Percentiles rank a stretch among this genome's conserved stretches.
Evolutionary conservation across 53 echinoderm and acorn worm genomes (phyloP).

Genomic region (Echinometra lucunter): DNA sequence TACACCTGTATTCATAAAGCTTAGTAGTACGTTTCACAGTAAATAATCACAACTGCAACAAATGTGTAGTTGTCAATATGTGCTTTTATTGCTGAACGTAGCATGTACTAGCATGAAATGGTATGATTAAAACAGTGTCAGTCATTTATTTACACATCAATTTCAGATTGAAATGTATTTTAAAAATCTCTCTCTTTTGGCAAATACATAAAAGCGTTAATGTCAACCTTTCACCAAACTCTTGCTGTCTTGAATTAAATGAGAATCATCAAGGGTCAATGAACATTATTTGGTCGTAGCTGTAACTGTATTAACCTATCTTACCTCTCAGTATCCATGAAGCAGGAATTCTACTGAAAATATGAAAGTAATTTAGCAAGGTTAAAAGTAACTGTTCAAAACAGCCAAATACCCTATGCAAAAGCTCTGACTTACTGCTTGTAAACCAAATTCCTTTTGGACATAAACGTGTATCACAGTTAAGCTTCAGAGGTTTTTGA

Average conservation of each 20-base stretch:
- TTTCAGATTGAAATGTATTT: constrained; percentile 52
- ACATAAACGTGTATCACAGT: background rate
- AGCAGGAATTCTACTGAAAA: background rate
- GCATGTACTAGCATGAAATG: constrained; percentile 68
- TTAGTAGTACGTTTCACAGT: background rate
- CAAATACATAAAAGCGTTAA: constrained; percentile 8
- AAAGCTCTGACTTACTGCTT: background rate
- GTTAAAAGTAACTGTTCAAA: background rate
- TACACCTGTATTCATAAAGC: no score
- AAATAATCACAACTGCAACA: background rate
- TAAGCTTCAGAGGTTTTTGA: background rate
- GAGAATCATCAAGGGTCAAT: background rate
- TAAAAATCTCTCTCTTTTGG: background rate
- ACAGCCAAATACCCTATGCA: background rate
- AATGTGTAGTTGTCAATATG: constrained; percentile 34
- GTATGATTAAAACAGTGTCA: constrained; percentile 66
- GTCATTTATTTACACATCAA: constrained; percentile 56
- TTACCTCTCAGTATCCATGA: background rate
- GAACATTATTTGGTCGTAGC: constrained; percentile 9
- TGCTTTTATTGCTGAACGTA: constrained; percentile 73
- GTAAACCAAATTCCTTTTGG: background rate
- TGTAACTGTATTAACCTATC: background rate
- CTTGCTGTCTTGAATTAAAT: background rate
- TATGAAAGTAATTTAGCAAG: background rate
- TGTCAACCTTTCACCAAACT: background rate